Evolutionary conservation across 2,113 vertebrate species (phyloP).

Genomic region (Varanus salvator): DNA sequence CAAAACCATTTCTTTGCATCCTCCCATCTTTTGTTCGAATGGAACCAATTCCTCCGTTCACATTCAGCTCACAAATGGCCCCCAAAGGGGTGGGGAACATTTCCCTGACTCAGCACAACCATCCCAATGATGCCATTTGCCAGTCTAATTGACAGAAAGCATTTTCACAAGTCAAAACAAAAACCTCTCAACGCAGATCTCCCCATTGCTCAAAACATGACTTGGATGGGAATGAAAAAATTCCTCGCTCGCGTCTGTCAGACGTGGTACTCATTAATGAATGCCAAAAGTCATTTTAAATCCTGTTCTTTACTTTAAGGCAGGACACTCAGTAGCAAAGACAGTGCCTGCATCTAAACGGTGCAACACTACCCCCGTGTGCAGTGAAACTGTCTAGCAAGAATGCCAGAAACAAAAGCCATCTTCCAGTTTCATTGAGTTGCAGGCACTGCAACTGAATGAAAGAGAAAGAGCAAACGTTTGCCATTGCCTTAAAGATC

Average conservation of each 20-base stretch:
- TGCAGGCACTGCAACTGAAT: not conserved
- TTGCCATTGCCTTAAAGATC: not conserved
- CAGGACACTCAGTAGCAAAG: rapidly evolving
- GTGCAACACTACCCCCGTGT: conserved; percentile 74
- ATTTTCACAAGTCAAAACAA: conserved; percentile 43
- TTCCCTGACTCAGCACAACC: not conserved
- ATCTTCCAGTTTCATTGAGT: not conserved
- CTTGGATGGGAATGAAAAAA: conserved; percentile 40
- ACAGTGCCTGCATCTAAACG: not conserved
- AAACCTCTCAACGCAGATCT: conserved; percentile 44
- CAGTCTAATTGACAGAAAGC: not conserved
- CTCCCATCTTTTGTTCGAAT: not conserved
- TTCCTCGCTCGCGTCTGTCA: conserved; percentile 57
- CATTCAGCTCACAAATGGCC: conserved; percentile 7
- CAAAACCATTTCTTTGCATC: not conserved
- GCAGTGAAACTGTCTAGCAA: conserved; percentile 58
- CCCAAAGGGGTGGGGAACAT: not conserved
- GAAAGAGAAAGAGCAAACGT: no score
- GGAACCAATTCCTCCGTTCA: not conserved
- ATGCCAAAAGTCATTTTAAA: conserved; percentile 4
- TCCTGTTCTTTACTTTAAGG: not conserved
- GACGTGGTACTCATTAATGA: conserved; percentile 24
- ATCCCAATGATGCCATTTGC: not conserved
- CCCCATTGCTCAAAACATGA: conserved; percentile 48
- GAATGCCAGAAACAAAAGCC: rapidly evolving